These are phyloP conservation scores for Muschampia plurimacula DNA, from an alignment of 2,888 invertebrate genomes.

Conservation along the genomic window DNA sequence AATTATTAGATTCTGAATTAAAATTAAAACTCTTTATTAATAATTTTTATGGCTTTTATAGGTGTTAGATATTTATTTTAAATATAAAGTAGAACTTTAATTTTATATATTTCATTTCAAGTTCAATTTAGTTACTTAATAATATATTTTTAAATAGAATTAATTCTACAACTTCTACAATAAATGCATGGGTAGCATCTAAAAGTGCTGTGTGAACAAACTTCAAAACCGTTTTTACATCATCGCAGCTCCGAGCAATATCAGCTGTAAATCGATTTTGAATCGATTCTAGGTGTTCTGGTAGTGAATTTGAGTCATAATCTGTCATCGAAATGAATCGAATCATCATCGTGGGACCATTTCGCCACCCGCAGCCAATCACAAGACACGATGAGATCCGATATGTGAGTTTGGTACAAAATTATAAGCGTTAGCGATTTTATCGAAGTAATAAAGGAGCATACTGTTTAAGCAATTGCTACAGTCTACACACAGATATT, in stretches of 20 bases:
- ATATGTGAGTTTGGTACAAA: constrained; percentile 56
- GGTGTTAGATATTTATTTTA: too few species aligned
- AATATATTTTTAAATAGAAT: too few species aligned
- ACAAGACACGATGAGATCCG: constrained; percentile 77
- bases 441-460: background rate
- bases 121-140: too few species aligned
- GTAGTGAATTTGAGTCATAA: constrained; percentile 63
- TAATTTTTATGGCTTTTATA: background rate
- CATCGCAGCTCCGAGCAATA: constrained; percentile 30
- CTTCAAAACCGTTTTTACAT: constrained; percentile 2
- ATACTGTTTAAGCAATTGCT: too few species aligned
- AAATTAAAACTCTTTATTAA: background rate
- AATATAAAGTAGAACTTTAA: too few species aligned
- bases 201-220: constrained; percentile 14
- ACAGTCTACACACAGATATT: too few species aligned
- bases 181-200: background rate
- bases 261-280: constrained; percentile 42
- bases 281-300: constrained; percentile 38
- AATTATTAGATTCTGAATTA: background rate
- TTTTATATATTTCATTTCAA: too few species aligned
- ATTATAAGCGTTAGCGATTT: constrained; percentile 40
- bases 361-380: constrained; percentile 85
- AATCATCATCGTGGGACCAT: constrained; percentile 73
- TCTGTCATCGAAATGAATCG: constrained; percentile 83
- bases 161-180: too few species aligned